Evolutionary conservation across 2,797 vertebrate genomes (phyloP).

Genomic region (Neosalanx taihuensis): DNA sequence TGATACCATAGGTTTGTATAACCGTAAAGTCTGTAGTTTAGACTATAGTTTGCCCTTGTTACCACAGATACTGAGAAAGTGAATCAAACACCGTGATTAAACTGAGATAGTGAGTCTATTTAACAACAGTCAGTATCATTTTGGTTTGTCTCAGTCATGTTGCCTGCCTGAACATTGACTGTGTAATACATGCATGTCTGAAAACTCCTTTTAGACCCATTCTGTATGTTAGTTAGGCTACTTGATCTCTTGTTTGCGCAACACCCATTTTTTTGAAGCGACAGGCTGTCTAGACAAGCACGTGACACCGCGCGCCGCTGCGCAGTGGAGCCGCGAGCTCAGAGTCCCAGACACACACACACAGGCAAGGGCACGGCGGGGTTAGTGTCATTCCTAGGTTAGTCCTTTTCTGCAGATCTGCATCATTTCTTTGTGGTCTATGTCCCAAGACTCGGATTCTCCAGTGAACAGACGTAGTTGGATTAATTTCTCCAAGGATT

Average conservation of each 20-base stretch:
- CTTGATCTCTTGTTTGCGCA: conserved; percentile 92
- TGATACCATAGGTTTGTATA: no score
- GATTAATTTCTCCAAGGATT: conserved; percentile 59
- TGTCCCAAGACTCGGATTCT: conserved; percentile 55
- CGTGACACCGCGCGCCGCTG: conserved; percentile 89
- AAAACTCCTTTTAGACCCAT: conserved; percentile 44
- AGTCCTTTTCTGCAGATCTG: conserved; percentile 45
- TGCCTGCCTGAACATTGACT: no score
- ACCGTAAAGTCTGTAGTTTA: no score
- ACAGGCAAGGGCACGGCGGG: conserved; percentile 68
- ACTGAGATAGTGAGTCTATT: neutral
- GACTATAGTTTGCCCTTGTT: no score
- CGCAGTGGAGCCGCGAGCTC: conserved; percentile 76
- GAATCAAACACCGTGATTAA: neutral
- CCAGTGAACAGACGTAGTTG: conserved; percentile 48
- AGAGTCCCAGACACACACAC: conserved; percentile 26
- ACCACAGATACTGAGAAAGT: no score
- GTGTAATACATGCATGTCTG: neutral
- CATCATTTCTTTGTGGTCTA: conserved; percentile 53
- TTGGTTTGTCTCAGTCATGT: neutral
- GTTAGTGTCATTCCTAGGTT: conserved; percentile 64
- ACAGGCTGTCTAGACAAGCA: conserved; percentile 98
- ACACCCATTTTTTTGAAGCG: conserved; percentile 90
- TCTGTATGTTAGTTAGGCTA: conserved; percentile 71
- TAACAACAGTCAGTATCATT: neutral